These are phyloP conservation scores for Hoplostethus mediterraneus DNA, from an alignment of 2,797 vertebrate genomes.

Conservation along the genomic window DNA sequence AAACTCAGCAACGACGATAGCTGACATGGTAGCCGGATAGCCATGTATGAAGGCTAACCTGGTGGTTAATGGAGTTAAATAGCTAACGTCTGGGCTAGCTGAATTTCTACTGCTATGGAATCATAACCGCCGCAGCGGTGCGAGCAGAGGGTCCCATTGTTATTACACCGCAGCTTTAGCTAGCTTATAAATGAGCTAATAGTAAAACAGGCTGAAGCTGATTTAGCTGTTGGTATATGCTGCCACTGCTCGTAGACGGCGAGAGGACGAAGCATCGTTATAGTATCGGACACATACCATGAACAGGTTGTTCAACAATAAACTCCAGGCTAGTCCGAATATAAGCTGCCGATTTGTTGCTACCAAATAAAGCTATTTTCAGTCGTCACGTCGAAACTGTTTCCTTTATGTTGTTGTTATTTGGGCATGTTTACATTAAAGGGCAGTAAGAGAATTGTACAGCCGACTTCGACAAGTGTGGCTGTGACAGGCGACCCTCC, in stretches of 20 bases:
- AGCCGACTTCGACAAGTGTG: neutral
- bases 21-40: conserved; percentile 1
- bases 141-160: conserved; percentile 49
- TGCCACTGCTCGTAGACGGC: too few species aligned
- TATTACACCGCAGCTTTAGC: conserved; percentile 32
- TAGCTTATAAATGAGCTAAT: neutral
- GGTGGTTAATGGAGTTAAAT: neutral
- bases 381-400: too few species aligned
- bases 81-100: conserved; percentile 58
- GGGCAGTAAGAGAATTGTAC: neutral
- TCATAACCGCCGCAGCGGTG: conserved; percentile 31
- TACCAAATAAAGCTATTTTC: neutral
- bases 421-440: neutral
- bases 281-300: neutral
- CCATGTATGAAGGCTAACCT: neutral
- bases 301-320: conserved; percentile 35
- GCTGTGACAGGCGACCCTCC: neutral
- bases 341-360: neutral
- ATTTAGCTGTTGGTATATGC: too few species aligned
- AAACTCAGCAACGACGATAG: too few species aligned
- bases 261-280: neutral
- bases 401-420: neutral
- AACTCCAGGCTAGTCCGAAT: neutral
- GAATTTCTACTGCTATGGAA: conserved; percentile 22
- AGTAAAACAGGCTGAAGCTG: too few species aligned